A percentile compares a stretch with the other conserved stretches of the same genome.
phyloP scores from a whole-genome alignment of 2,888 invertebrate genomes.

The Drosophila stalkeri region DNA sequence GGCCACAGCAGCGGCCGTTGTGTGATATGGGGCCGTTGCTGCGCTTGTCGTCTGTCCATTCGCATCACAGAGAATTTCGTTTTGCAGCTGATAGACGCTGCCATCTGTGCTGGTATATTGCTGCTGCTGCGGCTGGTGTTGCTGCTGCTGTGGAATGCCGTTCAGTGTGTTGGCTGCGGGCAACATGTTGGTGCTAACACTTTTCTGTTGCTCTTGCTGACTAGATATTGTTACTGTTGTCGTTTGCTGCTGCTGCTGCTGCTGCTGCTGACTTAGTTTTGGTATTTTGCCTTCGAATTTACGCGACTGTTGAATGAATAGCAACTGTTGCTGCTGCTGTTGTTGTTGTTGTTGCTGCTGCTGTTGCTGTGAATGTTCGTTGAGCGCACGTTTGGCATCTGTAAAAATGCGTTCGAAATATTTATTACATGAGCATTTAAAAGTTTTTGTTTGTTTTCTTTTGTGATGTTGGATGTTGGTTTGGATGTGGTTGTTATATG shows the following conservation, averaged over 20 bases:
- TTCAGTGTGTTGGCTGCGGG: constrained; percentile 81
- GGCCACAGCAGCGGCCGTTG: constrained; percentile 57
- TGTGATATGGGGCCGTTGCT: constrained; percentile 72
- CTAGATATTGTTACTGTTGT: constrained; percentile 52
- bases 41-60: constrained; percentile 70
- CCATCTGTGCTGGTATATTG: constrained; percentile 80
- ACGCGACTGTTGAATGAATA: constrained; percentile 82
- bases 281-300: constrained; percentile 85
- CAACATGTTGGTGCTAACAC: constrained; percentile 78
- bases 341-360: constrained; percentile 14
- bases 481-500: constrained; percentile 37
- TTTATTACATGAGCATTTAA: constrained; percentile 35
- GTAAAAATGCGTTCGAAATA: constrained; percentile 54
- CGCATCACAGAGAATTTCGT: constrained; percentile 83
- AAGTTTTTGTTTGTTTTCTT: constrained; percentile 22
- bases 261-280: constrained; percentile 79
- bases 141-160: constrained; percentile 80
- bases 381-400: constrained; percentile 77
- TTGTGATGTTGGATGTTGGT: constrained; percentile 38
- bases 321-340: constrained; percentile 77
- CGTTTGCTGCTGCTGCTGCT: constrained; percentile 44
- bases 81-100: constrained; percentile 81
- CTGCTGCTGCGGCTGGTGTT: constrained; percentile 58
- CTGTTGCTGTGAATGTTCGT: constrained; percentile 52
- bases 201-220: constrained; percentile 49